Percentiles rank a stretch among this genome's conserved stretches.
Evolutionary conservation across 2,113 vertebrate species (phyloP).

Genomic region (Motacilla alba): DNA sequence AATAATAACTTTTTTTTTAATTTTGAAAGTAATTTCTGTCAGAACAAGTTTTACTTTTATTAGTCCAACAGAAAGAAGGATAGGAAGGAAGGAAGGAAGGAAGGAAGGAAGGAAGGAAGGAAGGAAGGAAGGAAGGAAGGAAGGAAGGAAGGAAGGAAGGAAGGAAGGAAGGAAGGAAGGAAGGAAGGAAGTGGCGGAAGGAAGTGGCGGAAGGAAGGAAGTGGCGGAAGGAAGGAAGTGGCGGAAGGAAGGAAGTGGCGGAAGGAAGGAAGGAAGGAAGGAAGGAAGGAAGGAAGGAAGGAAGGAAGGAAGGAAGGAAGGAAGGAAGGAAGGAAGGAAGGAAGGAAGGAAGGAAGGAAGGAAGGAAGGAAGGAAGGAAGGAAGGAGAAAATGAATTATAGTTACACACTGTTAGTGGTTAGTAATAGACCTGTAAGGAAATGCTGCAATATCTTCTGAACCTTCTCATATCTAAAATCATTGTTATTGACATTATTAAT

Average conservation of each 20-base stretch:
- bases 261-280: too few relatives aligned
- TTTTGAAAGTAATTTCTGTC: neutral
- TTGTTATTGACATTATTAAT: neutral
- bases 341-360: too few relatives aligned
- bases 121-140: too few relatives aligned
- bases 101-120: too few relatives aligned
- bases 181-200: too few relatives aligned
- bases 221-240: too few relatives aligned
- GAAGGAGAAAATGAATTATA: neutral
- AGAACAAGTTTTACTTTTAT: neutral
- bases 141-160: too few relatives aligned
- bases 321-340: fast-evolving
- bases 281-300: too few relatives aligned
- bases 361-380: fast-evolving
- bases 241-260: too few relatives aligned
- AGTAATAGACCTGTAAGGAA: neutral
- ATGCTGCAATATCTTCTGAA: neutral
- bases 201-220: too few relatives aligned
- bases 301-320: fast-evolving
- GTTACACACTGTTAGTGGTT: neutral
- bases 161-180: too few relatives aligned
- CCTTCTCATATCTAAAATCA: neutral
- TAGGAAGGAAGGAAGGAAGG: too few relatives aligned
- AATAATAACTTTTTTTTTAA: neutral
- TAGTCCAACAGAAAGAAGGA: neutral